These are phyloP conservation scores for Rhincodon typus DNA, from an alignment of 2,797 vertebrate genomes.

Conservation along the genomic window DNA sequence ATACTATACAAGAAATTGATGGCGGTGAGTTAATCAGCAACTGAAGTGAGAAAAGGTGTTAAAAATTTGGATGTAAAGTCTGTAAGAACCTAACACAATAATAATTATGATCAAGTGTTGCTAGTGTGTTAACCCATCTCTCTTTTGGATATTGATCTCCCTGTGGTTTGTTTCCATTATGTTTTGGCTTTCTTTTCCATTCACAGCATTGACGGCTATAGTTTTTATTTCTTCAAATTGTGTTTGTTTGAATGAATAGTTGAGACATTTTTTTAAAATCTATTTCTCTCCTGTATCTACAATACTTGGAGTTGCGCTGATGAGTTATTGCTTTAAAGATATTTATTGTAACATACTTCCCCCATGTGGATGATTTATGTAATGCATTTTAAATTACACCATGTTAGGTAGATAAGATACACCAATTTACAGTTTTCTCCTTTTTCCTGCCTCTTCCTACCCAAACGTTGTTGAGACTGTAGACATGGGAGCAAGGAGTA, in stretches of 20 bases:
- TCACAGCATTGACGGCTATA: background rate
- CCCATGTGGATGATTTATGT: constrained; percentile 6
- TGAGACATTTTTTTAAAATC: background rate
- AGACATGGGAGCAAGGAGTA: background rate
- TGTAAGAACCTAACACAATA: background rate
- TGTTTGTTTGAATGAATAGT: background rate
- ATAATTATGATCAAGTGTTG: background rate
- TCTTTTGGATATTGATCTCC: background rate
- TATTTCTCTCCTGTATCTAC: background rate
- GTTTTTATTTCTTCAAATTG: background rate
- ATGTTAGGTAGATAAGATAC: background rate
- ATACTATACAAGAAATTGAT: background rate
- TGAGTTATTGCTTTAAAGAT: background rate
- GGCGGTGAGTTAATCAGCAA: background rate
- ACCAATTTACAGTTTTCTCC: background rate
- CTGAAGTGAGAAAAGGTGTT: background rate
- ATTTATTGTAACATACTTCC: constrained; percentile 15
- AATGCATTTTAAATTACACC: background rate
- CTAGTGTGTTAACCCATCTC: background rate
- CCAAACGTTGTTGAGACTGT: background rate
- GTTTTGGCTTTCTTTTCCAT: background rate
- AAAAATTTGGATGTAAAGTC: background rate
- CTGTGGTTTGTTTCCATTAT: background rate
- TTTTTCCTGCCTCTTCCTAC: background rate
- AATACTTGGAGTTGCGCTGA: background rate